Evolutionary conservation across 2,113 vertebrate genomes (phyloP).

Genomic region (Propithecus coquereli): DNA sequence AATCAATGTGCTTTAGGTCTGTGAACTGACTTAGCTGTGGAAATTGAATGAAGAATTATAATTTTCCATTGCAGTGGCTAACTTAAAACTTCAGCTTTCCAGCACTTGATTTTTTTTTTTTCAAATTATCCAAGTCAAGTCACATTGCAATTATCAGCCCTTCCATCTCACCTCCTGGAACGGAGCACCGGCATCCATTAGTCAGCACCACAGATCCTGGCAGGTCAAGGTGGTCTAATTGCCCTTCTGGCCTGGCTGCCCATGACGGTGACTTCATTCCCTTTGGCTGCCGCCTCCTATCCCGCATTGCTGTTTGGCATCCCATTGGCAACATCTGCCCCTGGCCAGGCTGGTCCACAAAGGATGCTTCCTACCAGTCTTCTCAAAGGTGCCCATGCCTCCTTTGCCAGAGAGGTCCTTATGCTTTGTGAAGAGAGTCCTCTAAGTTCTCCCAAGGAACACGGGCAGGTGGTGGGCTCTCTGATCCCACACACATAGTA

Average conservation of each 20-base stretch:
- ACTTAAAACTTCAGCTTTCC: not conserved
- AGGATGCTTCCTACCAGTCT: not conserved
- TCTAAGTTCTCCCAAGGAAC: not conserved
- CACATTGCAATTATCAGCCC: not conserved
- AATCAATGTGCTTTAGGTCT: slow-evolving; percentile 16
- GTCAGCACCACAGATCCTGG: not conserved
- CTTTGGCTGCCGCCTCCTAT: not conserved
- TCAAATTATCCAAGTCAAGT: not conserved
- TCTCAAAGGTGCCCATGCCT: not conserved
- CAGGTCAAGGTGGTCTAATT: not conserved
- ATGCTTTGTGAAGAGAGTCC: not conserved
- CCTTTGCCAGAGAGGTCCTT: not conserved
- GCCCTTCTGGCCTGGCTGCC: not conserved
- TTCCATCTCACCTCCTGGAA: not conserved
- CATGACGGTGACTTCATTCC: not conserved
- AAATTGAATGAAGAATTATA: not conserved
- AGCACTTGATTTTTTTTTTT: not conserved
- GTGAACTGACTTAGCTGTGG: not conserved
- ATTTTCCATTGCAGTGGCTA: not conserved
- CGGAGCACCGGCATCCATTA: not conserved
- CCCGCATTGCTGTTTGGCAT: not conserved
- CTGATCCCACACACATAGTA: not conserved
- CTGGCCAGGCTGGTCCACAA: not conserved
- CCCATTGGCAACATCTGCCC: not conserved
- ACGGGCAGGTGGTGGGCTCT: not conserved